Evolutionary conservation across 2,113 vertebrate species (phyloP).

Genomic region (Sinocyclocheilus rhinocerous): DNA sequence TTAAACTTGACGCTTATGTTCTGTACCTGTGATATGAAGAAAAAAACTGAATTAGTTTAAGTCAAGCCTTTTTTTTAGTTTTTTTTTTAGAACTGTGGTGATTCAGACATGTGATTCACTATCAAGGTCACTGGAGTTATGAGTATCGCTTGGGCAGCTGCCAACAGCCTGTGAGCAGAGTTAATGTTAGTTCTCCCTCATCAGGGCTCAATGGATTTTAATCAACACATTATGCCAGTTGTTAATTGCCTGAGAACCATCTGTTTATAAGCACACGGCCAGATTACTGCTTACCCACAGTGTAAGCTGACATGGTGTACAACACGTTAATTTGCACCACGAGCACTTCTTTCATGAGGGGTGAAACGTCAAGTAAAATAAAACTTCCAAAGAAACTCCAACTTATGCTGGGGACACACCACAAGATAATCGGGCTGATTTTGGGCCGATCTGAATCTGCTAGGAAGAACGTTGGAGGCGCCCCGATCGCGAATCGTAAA

Average conservation of each 20-base stretch:
- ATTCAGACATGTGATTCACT: slow-evolving; percentile 61
- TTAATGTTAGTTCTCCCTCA: slow-evolving; percentile 67
- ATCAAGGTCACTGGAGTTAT: slow-evolving; percentile 65
- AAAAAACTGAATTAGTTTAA: slow-evolving; percentile 6
- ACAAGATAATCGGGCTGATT: too few species aligned
- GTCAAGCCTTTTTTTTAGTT: neutral
- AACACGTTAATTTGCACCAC: slow-evolving; percentile 72
- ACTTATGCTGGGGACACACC: neutral
- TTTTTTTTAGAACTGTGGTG: slow-evolving; percentile 43
- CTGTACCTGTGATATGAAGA: neutral
- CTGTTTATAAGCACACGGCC: slow-evolving; percentile 77
- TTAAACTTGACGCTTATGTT: neutral
- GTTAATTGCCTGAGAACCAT: slow-evolving; percentile 83
- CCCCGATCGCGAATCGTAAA: too few species aligned
- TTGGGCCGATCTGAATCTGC: too few species aligned
- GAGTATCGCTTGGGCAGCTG: slow-evolving; percentile 59
- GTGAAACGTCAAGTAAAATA: slow-evolving; percentile 45
- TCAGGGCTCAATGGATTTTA: slow-evolving; percentile 78
- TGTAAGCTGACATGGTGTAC: slow-evolving; percentile 72
- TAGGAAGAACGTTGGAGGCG: too few species aligned
- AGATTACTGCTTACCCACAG: slow-evolving; percentile 71
- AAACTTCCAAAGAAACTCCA: slow-evolving; percentile 30
- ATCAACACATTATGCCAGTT: slow-evolving; percentile 84
- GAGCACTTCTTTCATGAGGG: slow-evolving; percentile 57
- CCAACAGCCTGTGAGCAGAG: slow-evolving; percentile 67